These are phyloP conservation scores for Stegodyphus dumicola DNA, from an alignment of 1,140 invertebrate genomes.

Conservation along the genomic window DNA sequence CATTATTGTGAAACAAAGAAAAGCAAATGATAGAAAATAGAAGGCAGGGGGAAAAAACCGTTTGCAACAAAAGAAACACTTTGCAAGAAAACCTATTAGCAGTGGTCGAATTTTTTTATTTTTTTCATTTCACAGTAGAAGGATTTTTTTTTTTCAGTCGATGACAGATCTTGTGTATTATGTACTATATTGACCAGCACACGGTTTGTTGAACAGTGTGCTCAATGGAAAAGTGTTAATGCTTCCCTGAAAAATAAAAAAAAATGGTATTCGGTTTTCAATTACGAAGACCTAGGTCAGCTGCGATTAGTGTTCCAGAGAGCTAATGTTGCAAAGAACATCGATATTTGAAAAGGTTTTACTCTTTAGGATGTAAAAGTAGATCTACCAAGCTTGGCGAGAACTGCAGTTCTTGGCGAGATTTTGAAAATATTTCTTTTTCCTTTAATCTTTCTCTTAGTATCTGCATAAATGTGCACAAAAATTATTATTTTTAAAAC, in stretches of 20 bases:
- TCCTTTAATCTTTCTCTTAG: no score
- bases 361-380: not conserved
- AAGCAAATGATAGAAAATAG: not conserved
- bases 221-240: conserved; percentile 30
- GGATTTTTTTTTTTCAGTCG: not conserved
- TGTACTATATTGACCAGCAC: conserved; percentile 55
- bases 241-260: not conserved
- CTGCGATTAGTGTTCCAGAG: conserved; percentile 34
- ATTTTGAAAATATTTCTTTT: not conserved
- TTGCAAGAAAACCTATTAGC: conserved; percentile 45
- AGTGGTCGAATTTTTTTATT: not conserved
- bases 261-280: conserved; percentile 42
- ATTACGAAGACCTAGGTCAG: conserved; percentile 37
- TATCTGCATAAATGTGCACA: no score
- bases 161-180: conserved; percentile 48
- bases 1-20: conserved; percentile 30
- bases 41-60: not conserved
- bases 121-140: not conserved
- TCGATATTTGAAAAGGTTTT: conserved; percentile 51
- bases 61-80: conserved; percentile 42
- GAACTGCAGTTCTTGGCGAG: not conserved
- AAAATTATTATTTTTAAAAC: no score
- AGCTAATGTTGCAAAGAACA: conserved; percentile 49
- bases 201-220: conserved; percentile 40
- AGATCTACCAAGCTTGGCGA: not conserved